Conservation (phyloP, 2,888 invertebrate genomes). For the Netelia melanura region DNA sequence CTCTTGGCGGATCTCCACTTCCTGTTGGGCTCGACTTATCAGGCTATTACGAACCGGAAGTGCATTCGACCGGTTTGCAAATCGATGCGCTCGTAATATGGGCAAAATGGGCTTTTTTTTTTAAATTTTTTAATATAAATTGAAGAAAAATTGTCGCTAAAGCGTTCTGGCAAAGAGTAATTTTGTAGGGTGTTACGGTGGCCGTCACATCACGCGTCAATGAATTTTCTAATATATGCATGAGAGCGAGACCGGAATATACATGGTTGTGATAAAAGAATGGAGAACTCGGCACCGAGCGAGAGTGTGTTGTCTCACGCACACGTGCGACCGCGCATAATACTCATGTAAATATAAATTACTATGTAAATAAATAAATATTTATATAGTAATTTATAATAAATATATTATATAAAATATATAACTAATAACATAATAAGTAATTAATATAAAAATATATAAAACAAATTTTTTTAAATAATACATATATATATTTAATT, state of each 20-base stretch:
- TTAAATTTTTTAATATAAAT: not conserved
- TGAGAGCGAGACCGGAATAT: slow-evolving; percentile 26
- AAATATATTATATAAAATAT: too few species aligned
- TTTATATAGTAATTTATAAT: too few species aligned
- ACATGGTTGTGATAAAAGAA: slow-evolving; percentile 27
- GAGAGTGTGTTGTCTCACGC: slow-evolving; percentile 24
- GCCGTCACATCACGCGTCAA: not conserved
- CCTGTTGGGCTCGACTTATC: slow-evolving; percentile 13
- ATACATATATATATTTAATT: too few species aligned
- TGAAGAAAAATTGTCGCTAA: too few species aligned
- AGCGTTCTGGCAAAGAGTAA: too few species aligned
- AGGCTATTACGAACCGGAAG: slow-evolving; percentile 6
- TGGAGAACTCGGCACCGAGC: slow-evolving; percentile 24
- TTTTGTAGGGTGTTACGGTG: too few species aligned
- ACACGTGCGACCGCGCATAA: not conserved
- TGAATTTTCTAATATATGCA: not conserved
- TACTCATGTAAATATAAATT: not conserved
- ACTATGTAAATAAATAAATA: too few species aligned
- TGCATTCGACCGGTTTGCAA: not conserved
- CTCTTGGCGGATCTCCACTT: slow-evolving; percentile 30
- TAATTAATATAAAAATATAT: too few species aligned
- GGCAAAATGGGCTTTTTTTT: not conserved
- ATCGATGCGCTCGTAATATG: not conserved
- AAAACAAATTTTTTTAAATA: too few species aligned
- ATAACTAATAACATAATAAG: too few species aligned